Evolutionary conservation across 2,888 invertebrate species (phyloP), one percentile per base, ranked within the genome.

Genomic region (Stenodera caucasica): DNA sequence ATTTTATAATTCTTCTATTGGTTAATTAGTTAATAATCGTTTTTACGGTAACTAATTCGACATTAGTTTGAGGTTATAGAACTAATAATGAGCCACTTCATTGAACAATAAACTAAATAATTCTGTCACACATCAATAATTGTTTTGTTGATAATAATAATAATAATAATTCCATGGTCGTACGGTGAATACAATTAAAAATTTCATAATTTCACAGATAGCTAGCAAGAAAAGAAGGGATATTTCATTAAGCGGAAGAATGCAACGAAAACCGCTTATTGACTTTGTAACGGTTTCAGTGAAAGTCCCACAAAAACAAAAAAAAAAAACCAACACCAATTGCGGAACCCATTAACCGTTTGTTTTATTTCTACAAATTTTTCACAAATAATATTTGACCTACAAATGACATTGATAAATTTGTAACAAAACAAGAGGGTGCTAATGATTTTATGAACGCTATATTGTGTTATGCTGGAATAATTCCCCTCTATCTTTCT

Each of bases 391-490:
- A 8, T 29, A 18, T 51, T 32, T 45, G 63, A 63, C 63, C 63
- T 63, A 63, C 63, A 63, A 60, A 60, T 53, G 60, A 63, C 63
- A 60, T 63, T 63, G 59, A 54, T 53, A 9, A 14, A 8, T 14
- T 12, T 6, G 29, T 29, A 14, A 15, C 37, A 30, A 30, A 53
- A 53, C 35, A 55, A 40, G 6, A 30, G 52, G 52, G 52, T 33
- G 15, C 26, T 26, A 26, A 26, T 26, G 26, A 26, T 8, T 40
- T 18, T 15, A 15, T 32, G 8, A 29, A 29, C 8, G 29, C 5
- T 8, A 3, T 11, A 32, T 32, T 32, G 11, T 11, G 11, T 11
- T 32, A 40, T 18, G n/a, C 15, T 33, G 8, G 8, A 52, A 52
- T 21, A 15, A n/a, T 33, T 18, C 15, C 32, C 21, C 18, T 14